Evolutionary conservation across 2,113 vertebrate genomes (phyloP), one percentile per base, ranked within the genome.

Genomic region (Stigmatopora nigra): DNA sequence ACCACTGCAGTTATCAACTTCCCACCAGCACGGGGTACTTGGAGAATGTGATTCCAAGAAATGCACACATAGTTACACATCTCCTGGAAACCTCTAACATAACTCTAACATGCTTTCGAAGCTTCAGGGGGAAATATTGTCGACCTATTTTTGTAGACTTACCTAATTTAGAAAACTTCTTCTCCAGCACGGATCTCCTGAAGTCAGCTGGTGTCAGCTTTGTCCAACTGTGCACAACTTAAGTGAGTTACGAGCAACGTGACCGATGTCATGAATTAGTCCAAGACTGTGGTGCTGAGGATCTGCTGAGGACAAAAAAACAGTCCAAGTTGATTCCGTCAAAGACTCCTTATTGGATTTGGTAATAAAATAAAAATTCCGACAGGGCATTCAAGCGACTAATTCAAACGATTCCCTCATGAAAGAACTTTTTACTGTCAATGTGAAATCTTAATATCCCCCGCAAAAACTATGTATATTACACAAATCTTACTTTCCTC

Each of bases 241-340:
- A 78, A 83, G 55, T 75, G 66, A 62, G 31, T 75, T 72, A 71
- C 53, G 35, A 22, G 57, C 4, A 13, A 63, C 16, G 61, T 72
- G 64, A 79, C 70, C 60, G 48, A 68, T 36, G n/a, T 72, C 62
- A 16, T 17, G 49, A 51, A 53, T 14, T 47, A n/a, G n/a, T 58
- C 53, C 14, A 3, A 16, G 16, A 36, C 13, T 63, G 36, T 16
- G 7, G 36, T 16, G 7, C 17, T 62, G 10, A 38, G 35, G 1
- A 11, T 62, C 31, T 14, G 7, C 64, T 31, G n/a, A 25, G 46
- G 25, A 64, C 14, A 16, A 41, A 53, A 53, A 53, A 1, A 4
- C 45, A 20, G 16, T 48, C 6, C 35, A 65, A 38, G 38, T 63
- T 19, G 2, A 41, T 55, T 75, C 41, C 47, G 14, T 13, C 52